Evolutionary conservation across 2,797 vertebrate species (phyloP), one percentile per base, ranked within the genome.

Genomic region (Myotis myotis): DNA sequence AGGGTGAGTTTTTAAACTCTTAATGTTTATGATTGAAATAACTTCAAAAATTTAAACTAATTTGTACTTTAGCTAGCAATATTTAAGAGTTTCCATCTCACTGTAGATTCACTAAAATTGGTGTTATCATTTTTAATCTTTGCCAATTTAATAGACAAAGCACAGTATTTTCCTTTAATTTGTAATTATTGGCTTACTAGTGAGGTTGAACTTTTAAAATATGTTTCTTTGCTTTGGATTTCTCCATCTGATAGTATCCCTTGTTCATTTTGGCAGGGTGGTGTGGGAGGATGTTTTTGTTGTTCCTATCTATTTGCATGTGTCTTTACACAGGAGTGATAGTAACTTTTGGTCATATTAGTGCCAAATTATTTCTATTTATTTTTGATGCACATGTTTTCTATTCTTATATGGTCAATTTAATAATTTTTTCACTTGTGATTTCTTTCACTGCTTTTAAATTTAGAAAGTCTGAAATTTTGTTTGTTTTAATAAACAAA

Each of bases 381-480:
- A 49, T 33, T 38, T 83, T 93, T 89, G 30, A 92, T 89, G 10
- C 60, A 76, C 2, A 1, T 49, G 0, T 33, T 95, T 95, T 87
- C 36, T 70, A 92, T 90, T 70, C 25, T 83, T 87, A 51, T 25
- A 16, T 79, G 71, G 36, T 86, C 53, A 55, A 12, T 71, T 90
- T 89, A 82, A 57, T 86, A 75, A 3, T 83, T 83, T 72, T 83
- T 85, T 87, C 13, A 75, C 15, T 80, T 87, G 28, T 83, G 10
- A 87, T 93, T 93, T 95, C 41, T 51, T 89, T 68, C 72, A 74
- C 30, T 76, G 23, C 51, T 94, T 94, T 89, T 85, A 89, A 89
- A 28, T 93, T 95, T 86, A 75, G 28, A 66, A 91, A 86, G 22
- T 57, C 28, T 91, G 57, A 95, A 86, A 51, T 91, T 94, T 75